phyloP scores from a whole-genome alignment of 92 coral and sea anemone species.

The Phenganax stokvisi region DNA sequence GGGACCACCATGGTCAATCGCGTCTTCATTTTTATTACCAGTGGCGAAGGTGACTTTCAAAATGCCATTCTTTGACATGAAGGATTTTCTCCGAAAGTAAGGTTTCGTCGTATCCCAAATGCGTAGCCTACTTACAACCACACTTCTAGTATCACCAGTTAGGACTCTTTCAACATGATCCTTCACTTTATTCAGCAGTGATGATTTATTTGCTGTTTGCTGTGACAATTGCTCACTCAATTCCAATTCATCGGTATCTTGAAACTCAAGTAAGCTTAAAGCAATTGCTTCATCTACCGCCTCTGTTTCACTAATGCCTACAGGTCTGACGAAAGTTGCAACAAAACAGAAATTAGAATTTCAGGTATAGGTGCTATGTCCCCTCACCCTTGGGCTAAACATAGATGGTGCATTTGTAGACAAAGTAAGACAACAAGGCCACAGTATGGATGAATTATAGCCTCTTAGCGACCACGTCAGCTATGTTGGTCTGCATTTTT shows the following conservation, averaged over 20 bases:
- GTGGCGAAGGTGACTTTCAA: constrained; percentile 45
- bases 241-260: constrained; percentile 22
- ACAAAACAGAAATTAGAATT: background rate
- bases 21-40: constrained; percentile 49
- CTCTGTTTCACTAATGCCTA: constrained; percentile 47
- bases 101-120: constrained; percentile 46
- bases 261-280: constrained; percentile 32
- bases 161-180: constrained; percentile 45
- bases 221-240: background rate
- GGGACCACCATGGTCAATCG: constrained; percentile 51
- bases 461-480: no score
- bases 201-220: constrained; percentile 37
- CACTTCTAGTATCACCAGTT: constrained; percentile 34
- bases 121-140: constrained; percentile 44
- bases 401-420: no score
- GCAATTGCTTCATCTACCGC: constrained; percentile 49
- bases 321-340: constrained; percentile 27
- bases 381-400: no score
- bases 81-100: constrained; percentile 37
- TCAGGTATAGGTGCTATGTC: no score
- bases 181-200: constrained; percentile 25
- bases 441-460: no score
- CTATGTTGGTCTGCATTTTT: no score
- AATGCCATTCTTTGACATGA: constrained; percentile 38
- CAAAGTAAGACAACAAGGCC: no score